Base-by-base conservation (phyloP, 2,113 vertebrate genomes). In the Drymodes brunneopygia region DNA sequence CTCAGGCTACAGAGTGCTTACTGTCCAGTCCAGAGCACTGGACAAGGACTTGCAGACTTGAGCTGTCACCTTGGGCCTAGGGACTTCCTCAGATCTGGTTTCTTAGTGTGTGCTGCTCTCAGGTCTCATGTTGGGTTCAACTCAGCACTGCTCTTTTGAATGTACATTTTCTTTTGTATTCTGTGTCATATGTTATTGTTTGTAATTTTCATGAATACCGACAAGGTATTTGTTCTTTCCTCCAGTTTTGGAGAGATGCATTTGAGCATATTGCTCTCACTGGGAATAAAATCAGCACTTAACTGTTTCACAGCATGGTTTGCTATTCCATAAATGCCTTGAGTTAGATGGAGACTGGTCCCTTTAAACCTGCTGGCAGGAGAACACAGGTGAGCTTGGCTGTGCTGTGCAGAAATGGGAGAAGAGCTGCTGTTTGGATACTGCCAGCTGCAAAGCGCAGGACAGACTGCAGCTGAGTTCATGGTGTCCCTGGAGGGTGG, bases 221-320 rank as follows among this genome's bases (percentile, higher is more conserved):
- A 48, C 2, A 1, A 88, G 62, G 64, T 92, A 40, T 80, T 79
- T 82, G 48, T 77, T 83, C 81, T 86, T 92, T 94, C 28, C 86
- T 95, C 53, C 91, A 56, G 45, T 88, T 93, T 40, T 91, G 95
- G 93, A 95, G 95, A 72, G 35, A 57, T 47, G 56, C 27, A 78
- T 93, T 67, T 97, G 96, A 92, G 95, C 88, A 89, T 94, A 85
- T 91, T 84, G 70, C 77, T 98, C 98, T 92, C 85, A 90, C 94
- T 97, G 91, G 95, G 95, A 77, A 97, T 81, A 94, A 89, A 88
- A 83, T 69, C 36, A 79, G 62, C 79, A 84, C 71, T 90, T 73
- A 44, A 80, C 51, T 78, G 13, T 92, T 81, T 51, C 57, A 67
- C 21, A 33, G 36, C 16, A 0, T 23, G 5, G 25, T 81, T 60